Base-by-base conservation (phyloP, 2,113 vertebrate genomes). In the Vidua chalybeata region DNA sequence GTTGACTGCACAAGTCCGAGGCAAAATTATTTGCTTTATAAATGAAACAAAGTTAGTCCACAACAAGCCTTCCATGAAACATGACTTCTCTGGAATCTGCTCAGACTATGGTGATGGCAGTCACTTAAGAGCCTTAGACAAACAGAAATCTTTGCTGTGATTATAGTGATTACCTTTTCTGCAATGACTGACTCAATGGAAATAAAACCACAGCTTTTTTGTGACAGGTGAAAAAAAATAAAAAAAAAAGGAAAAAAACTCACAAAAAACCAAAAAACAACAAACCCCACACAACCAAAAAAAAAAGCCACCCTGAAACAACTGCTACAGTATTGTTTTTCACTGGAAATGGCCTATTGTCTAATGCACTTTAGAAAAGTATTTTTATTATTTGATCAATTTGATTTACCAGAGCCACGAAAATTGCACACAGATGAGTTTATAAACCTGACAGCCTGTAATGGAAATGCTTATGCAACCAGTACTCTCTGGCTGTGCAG, bases 91-190 rank as follows among this genome's bases (percentile, higher is more conserved):
- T 75, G 73, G 79, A 93, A 95, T 76, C 89, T 94, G 61, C 88
- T 93, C 78, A 94, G 93, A 92, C 85, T 74, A 62, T 30, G 10
- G 88, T 72, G 86, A 95, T 94, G 90, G 63, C 74, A 88, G 91
- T 76, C 59, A 91, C 75, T 92, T 81, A 92, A 91, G 85, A 69
- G 51, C 71, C 80, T 89, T 84, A 95, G 94, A 84, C 74, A 96
- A 97, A 94, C 67, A 78, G 76, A 90, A 87, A 80, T 81, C 94
- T 92, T 94, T 85, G 41, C 79, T 82, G 46, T 93, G 95, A 94
- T 90, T 94, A 94, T 92, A 85, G 71, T 55, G 72, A 69, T 83
- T 91, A 90, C 79, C 56, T 94, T 92, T 94, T 96, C 95, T 4
- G 3, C 41, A 43, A 73, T 33, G 81, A 89, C 79, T 79, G 91